phyloP scores from a whole-genome alignment of 1,140 invertebrate species.

The Tetragonula clypearis region DNA sequence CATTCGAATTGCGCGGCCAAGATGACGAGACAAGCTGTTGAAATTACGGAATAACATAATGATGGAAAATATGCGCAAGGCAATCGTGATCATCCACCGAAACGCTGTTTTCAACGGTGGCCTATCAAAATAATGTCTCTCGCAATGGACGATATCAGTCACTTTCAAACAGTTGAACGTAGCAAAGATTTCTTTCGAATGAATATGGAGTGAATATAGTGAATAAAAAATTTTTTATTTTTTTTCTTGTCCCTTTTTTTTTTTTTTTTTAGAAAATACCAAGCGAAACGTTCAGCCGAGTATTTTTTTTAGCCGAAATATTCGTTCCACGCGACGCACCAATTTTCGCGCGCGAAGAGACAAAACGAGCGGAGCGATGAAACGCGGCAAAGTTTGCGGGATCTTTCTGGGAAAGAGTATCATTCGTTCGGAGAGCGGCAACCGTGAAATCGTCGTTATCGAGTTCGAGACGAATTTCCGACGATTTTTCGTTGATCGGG shows the following conservation, averaged over 20 bases:
- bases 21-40: background rate
- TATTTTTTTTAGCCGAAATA: background rate
- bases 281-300: background rate
- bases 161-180: too few relatives aligned
- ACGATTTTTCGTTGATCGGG: background rate
- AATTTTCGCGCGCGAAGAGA: background rate
- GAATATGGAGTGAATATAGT: background rate
- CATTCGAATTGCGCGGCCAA: background rate
- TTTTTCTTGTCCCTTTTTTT: background rate
- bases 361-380: background rate
- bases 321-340: background rate
- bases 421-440: too few relatives aligned
- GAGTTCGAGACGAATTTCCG: background rate
- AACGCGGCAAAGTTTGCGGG: background rate
- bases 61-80: background rate
- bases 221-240: background rate
- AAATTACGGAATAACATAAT: background rate
- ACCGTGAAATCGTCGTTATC: background rate
- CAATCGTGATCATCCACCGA: background rate
- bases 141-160: too few relatives aligned
- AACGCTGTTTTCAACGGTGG: background rate
- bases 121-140: background rate
- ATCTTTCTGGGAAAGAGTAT: background rate
- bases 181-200: background rate
- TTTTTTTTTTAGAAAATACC: background rate